Conservation (phyloP, 1,140 invertebrate species). For the fruit fly (Drosophila melanogaster) region DNA sequence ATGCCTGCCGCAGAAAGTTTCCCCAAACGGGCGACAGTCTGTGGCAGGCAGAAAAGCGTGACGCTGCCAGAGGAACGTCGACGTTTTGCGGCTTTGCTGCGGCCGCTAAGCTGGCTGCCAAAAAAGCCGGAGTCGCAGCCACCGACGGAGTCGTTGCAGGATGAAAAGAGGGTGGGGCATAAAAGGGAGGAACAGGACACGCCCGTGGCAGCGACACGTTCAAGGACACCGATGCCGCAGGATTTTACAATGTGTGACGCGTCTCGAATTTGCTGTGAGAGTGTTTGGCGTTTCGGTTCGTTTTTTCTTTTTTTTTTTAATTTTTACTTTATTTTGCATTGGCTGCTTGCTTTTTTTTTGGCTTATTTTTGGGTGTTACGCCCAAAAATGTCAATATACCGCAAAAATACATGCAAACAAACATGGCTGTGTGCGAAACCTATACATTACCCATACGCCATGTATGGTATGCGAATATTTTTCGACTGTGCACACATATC, state of each 20-base stretch:
- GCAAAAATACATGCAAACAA: conserved; percentile 40
- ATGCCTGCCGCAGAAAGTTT: conserved; percentile 61
- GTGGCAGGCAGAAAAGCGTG: conserved; percentile 63
- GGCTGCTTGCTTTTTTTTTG: conserved; percentile 24
- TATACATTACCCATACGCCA: conserved; percentile 43
- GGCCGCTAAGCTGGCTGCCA: conserved; percentile 72
- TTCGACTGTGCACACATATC: conserved; percentile 35
- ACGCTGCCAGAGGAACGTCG: conserved; percentile 37
- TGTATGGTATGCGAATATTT: conserved; percentile 33
- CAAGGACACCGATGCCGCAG: conserved; percentile 65
- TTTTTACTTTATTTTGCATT: conserved; percentile 26
- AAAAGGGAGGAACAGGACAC: background rate
- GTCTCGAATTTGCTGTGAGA: conserved; percentile 49
- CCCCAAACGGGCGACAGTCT: conserved; percentile 58
- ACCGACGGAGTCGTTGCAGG: conserved; percentile 17
- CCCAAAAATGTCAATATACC: conserved; percentile 71
- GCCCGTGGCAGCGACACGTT: conserved; percentile 62
- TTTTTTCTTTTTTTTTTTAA: conserved; percentile 5
- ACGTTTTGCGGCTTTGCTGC: conserved; percentile 63
- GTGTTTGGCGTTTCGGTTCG: conserved; percentile 3
- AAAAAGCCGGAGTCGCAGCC: conserved; percentile 26
- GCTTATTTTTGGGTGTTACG: conserved; percentile 29
- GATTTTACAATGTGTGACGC: conserved; percentile 71
- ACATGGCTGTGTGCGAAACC: conserved; percentile 6
- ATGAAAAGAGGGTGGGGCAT: background rate